Base-by-base conservation (phyloP, 1,140 invertebrate genomes). In the Belonocnema kinseyi region DNA sequence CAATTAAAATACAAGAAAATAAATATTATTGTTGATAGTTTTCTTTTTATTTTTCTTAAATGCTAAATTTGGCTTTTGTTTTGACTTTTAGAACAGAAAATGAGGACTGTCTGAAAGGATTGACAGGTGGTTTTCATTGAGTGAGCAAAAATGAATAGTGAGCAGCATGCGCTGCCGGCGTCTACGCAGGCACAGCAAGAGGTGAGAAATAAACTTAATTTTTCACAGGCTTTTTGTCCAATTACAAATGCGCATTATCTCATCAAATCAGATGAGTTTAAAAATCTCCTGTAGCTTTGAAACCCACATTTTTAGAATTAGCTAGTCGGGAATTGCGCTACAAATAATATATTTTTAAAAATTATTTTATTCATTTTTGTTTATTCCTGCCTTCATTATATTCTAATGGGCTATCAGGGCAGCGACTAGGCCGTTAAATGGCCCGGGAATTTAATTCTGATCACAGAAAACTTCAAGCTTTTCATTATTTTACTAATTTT, bases 111-210 rank as follows among this genome's bases (percentile, higher is more conserved):
- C 54, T 82, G 83, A 81, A 84, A 83, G 79, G 76, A 80, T 85
- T 90, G 83, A 86, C 82, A 82, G 76, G 83, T 81, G 82, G 46
- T 73, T 79, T 80, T 85, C 83, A 89, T 82, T 90, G 82, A 89
- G 83, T 90, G 82, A 89, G 83, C 81, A 84, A 92, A 90, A 81
- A 92, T 92, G 91, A 92, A 92, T 86, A 91, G 86, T 83, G 91
- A 92, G 84, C 91, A 92, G 83, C 91, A 92, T 90, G 89, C 91
- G 82, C 86, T 92, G 88, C 91, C 91, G 86, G 89, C 90, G 81
- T 89, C 91, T 66, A 91, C 91, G 87, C 89, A 91, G 88, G 90
- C 89, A 84, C 89, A 91, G 85, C 90, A 91, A 88, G 91, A 92
- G 89, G 91, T 92, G 83, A 90, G 87, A 79, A 6, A 10, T 81